Base-by-base conservation (phyloP, 1,140 invertebrate species). In the Formica selysi region DNA sequence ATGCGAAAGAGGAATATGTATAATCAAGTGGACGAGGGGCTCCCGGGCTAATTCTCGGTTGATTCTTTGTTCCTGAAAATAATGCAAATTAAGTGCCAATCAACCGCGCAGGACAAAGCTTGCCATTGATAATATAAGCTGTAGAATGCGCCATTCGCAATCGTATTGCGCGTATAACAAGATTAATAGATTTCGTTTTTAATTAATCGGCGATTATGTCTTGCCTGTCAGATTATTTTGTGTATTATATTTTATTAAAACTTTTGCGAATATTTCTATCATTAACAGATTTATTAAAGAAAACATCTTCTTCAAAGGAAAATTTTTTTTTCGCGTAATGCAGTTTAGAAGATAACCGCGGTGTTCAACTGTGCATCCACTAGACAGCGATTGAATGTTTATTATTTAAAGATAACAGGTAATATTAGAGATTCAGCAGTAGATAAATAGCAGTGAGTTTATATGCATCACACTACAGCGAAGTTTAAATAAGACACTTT, bases 41-140 rank as follows among this genome's bases (percentile, higher is more conserved):
- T 67, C 38, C 13, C 38, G 32, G 44, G 32, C 44, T 73, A 87
- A 87, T 86, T 81, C 76, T 64, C 65, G 57, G 65, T 51, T 48
- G 48, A 22, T 29, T 81, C 76, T 89, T 89, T 81, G 62, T 86
- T 86, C 62, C 29, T 41, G 70, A 81, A 89, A 89, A 81, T 89
- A 89, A 89, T 51, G 70, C 57, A 59, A 88, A 89, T 89, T 89
- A 89, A 89, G 29, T 54, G 74, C 8, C 62, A 32, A 59, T 87
- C 62, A 57, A 80, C 22, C 36, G 70, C 5, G 26, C 36, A 48
- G 36, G 29, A 65, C 48, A 78, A 51, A 48, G 13, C 38, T 76
- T 22, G 38, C 68, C 22, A 7, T 22, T 7, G 84, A 64, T 70
- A 68, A 88, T 86, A 86, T 71, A 65, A 88, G 11, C 13, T 26